These are phyloP conservation scores for Pterocles orientalis DNA, from an alignment of 2,113 vertebrate species.

Conservation along the genomic window DNA sequence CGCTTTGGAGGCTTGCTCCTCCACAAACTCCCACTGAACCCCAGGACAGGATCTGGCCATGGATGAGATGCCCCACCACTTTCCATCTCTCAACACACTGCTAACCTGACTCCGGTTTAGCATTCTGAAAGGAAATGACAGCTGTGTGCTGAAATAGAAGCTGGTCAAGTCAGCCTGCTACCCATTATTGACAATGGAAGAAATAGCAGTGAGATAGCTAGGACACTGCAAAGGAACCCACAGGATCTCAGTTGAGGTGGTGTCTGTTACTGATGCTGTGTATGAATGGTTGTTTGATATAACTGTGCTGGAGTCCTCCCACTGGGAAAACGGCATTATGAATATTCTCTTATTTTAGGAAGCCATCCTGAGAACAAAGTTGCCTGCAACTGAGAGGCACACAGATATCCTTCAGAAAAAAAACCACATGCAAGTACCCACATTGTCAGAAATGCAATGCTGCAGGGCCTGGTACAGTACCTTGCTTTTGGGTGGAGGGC, in stretches of 20 bases:
- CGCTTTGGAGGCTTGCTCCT: neutral
- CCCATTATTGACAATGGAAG: neutral
- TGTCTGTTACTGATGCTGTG: neutral
- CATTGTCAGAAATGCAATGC: neutral
- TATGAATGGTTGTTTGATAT: neutral
- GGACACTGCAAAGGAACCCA: neutral
- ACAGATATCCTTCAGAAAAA: neutral
- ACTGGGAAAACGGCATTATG: neutral
- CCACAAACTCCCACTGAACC: neutral
- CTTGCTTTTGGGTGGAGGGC: constrained; percentile 92
- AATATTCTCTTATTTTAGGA: neutral
- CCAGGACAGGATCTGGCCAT: neutral
- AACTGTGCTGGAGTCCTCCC: neutral
- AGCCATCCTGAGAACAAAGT: neutral
- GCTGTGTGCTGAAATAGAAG: neutral
- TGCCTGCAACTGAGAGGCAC: neutral
- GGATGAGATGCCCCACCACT: neutral
- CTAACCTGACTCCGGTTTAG: neutral
- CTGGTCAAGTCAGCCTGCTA: neutral
- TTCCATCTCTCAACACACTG: neutral
- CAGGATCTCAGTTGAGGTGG: neutral
- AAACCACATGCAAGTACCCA: neutral
- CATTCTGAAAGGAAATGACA: neutral
- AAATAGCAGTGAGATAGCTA: neutral
- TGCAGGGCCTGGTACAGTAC: constrained; percentile 81